A percentile compares a stretch with the other conserved stretches of the same genome.
phyloP scores from a whole-genome alignment of 1,140 invertebrate species.

The Drosophila jambulina region DNA sequence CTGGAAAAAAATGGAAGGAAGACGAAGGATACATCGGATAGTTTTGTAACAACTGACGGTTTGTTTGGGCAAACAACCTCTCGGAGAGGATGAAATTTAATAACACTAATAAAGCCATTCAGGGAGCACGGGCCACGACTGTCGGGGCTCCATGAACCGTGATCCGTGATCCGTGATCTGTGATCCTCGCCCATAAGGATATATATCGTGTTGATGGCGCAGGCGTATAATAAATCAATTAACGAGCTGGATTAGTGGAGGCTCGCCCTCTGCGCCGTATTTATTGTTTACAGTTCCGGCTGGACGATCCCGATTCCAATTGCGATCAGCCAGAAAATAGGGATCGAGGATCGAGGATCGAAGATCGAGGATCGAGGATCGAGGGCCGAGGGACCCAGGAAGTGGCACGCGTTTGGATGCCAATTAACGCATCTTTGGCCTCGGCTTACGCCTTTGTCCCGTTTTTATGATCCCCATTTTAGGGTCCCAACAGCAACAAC shows the following conservation, averaged over 20 bases:
- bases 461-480: conserved; percentile 50
- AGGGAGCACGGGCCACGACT: conserved; percentile 32
- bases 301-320: conserved; percentile 52
- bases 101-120: conserved; percentile 77
- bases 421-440: conserved; percentile 71
- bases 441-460: conserved; percentile 71
- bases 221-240: conserved; percentile 81
- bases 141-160: conserved; percentile 8
- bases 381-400: conserved; percentile 41
- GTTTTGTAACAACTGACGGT: conserved; percentile 54
- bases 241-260: conserved; percentile 61
- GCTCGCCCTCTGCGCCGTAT: conserved; percentile 48
- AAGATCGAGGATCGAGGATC: too few relatives aligned
- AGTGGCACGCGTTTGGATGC: conserved; percentile 74
- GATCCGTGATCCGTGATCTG: conserved; percentile 11
- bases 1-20: conserved; percentile 7
- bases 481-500: conserved; percentile 47
- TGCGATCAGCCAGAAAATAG: conserved; percentile 37
- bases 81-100: conserved; percentile 66
- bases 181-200: conserved; percentile 14
- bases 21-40: conserved; percentile 31
- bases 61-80: conserved; percentile 56
- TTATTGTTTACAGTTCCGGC: conserved; percentile 83
- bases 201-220: conserved; percentile 56
- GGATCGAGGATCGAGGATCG: conserved; percentile 7